Evolutionary conservation across 2,888 invertebrate species (phyloP), one percentile per base, ranked within the genome.

Genomic region (Oscheius sp.): DNA sequence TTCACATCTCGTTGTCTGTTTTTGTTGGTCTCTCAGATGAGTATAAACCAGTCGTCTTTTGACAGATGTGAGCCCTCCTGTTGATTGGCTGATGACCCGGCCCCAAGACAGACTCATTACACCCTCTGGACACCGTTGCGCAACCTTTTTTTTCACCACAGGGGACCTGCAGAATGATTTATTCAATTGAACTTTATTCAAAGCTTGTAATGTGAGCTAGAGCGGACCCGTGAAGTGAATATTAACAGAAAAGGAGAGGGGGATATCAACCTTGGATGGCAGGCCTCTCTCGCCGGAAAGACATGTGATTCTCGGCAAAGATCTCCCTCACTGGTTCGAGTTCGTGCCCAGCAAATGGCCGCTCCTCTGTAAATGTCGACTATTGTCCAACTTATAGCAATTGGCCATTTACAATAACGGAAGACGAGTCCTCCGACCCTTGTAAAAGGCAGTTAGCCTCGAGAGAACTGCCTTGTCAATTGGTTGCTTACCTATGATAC

Each of bases 321-420:
- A 74, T 41, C 35, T 74, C 74, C 41, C 74, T 59, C 16, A 74
- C 74, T 25, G 74, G 74, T 59, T 73, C 73, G 25, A 72, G 45
- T 25, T 66, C 64, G 12, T 41, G 72, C 13, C 55, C 58, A n/a
- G 55, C n/a, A 29, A 72, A 72, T 3, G 72, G 72, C 23, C 66
- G 25, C 41, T 72, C 72, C 21, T 72, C 72, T 71, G 35, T 9
- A 25, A 61, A 16, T 27, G 12, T 59, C 25, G 21, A 35, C 12
- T 12, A 59, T 35, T 35, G 35, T 35, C 35, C 35, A 3, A 3
- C 35, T 35, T 35, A 35, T 35, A 35, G 35, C 35, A 35, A 35
- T 35, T 35, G 3, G 35, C 5, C 35, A 35, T 35, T 35, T 35
- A 35, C 35, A 35, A 35, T 35, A 35, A 35, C 35, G 5, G 35